Evolutionary conservation across 2,113 vertebrate genomes (phyloP).

Genomic region (Anseranas semipalmata): DNA sequence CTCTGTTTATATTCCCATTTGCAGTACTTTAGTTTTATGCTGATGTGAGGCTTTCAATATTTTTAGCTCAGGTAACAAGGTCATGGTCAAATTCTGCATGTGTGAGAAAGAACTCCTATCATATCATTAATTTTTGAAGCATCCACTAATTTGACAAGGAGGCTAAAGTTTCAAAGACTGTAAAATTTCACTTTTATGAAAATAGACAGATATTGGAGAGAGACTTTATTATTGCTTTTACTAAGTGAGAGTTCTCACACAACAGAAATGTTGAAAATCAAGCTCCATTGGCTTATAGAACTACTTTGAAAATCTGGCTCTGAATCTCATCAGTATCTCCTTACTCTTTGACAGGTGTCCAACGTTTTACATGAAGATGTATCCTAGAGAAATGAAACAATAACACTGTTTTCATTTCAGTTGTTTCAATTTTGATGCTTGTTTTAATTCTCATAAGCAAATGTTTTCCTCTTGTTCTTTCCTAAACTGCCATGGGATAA

Average conservation of each 20-base stretch:
- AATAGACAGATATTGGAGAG: background rate
- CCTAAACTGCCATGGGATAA: constrained; percentile 27
- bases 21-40: background rate
- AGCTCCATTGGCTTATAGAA: background rate
- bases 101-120: background rate
- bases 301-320: background rate
- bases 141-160: background rate
- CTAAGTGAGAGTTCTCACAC: background rate
- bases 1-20: background rate
- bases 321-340: background rate
- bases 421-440: constrained; percentile 33
- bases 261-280: background rate
- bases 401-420: background rate
- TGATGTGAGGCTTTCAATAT: background rate
- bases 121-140: background rate
- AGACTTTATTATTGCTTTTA: background rate
- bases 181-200: background rate
- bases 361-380: background rate
- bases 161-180: background rate
- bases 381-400: constrained; percentile 13
- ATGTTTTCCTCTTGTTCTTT: constrained; percentile 51
- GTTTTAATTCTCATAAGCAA: constrained; percentile 35
- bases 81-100: background rate
- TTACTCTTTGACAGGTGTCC: background rate
- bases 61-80: background rate